These are phyloP conservation scores for Reticulitermes speratus DNA, from an alignment of 1,140 invertebrate genomes.

Conservation along the genomic window DNA sequence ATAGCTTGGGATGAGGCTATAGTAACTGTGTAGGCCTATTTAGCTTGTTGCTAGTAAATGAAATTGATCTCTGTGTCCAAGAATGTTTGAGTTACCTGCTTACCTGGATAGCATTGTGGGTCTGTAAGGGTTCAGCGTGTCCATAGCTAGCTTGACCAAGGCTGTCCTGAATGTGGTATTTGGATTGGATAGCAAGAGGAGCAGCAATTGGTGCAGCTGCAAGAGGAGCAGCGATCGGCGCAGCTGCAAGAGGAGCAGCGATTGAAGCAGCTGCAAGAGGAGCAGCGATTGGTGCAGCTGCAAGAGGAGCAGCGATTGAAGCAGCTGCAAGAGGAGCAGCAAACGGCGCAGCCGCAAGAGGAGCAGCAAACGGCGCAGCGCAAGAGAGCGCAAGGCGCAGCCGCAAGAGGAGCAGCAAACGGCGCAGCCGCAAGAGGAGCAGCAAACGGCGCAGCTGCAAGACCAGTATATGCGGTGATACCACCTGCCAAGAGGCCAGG, in stretches of 20 bases:
- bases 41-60: too few relatives aligned
- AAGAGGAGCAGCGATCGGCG: not conserved
- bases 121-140: slow-evolving; percentile 55
- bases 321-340: not conserved
- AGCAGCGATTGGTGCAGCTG: not conserved
- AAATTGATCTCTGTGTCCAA: not conserved
- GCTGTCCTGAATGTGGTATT: slow-evolving; percentile 57
- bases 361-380: not conserved
- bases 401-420: not conserved
- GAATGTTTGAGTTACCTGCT: not conserved
- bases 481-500: slow-evolving; percentile 16
- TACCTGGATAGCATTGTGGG: slow-evolving; percentile 51
- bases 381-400: not conserved
- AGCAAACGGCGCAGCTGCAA: not conserved
- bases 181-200: not conserved
- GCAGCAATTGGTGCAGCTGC: not conserved
- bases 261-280: not conserved
- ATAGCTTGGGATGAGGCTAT: too few relatives aligned
- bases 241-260: slow-evolving; percentile 23
- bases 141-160: slow-evolving; percentile 57
- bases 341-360: not conserved
- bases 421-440: not conserved
- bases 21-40: not conserved
- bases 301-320: not conserved
- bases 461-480: not conserved